Evolutionary conservation across 1,140 invertebrate genomes (phyloP).

Genomic region (Matsumurasca onukii): DNA sequence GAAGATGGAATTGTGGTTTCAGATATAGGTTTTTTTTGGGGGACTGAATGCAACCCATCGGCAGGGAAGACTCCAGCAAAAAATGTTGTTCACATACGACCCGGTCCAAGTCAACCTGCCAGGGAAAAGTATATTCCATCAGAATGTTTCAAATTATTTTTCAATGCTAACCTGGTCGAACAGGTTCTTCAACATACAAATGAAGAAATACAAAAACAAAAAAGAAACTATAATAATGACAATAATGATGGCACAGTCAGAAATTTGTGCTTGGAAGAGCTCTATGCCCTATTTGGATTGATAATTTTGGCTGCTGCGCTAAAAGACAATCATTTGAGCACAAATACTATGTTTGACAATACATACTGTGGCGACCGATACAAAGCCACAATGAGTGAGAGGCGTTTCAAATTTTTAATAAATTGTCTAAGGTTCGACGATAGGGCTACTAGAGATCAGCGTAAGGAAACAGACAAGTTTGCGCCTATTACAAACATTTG

Average conservation of each 20-base stretch:
- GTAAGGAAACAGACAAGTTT: conserved; percentile 39
- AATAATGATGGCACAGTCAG: conserved; percentile 20
- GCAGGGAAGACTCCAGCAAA: conserved; percentile 27
- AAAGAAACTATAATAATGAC: conserved; percentile 24
- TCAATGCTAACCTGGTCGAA: conserved; percentile 26
- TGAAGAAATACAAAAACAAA: conserved; percentile 33
- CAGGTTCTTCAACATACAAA: conserved; percentile 32
- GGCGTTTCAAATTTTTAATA: conserved; percentile 47
- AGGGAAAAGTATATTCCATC: conserved; percentile 28
- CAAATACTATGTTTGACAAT: conserved; percentile 39
- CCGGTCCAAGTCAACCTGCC: conserved; percentile 5
- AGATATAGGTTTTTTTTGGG: conserved; percentile 28
- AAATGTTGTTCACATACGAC: conserved; percentile 29
- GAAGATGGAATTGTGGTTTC: conserved; percentile 25
- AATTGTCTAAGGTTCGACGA: conserved; percentile 46
- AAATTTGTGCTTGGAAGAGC: conserved; percentile 30
- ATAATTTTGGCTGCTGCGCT: conserved; percentile 38
- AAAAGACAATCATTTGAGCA: conserved; percentile 43
- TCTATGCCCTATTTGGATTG: conserved; percentile 40
- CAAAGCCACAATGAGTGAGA: conserved; percentile 42
- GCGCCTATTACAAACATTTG: conserved; percentile 41
- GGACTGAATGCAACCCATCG: conserved; percentile 8
- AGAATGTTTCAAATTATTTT: conserved; percentile 32
- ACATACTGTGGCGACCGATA: conserved; percentile 40
- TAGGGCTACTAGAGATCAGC: conserved; percentile 40